These are phyloP conservation scores for Liasis olivaceus DNA, from an alignment of 2,797 vertebrate genomes.

Conservation along the genomic window DNA sequence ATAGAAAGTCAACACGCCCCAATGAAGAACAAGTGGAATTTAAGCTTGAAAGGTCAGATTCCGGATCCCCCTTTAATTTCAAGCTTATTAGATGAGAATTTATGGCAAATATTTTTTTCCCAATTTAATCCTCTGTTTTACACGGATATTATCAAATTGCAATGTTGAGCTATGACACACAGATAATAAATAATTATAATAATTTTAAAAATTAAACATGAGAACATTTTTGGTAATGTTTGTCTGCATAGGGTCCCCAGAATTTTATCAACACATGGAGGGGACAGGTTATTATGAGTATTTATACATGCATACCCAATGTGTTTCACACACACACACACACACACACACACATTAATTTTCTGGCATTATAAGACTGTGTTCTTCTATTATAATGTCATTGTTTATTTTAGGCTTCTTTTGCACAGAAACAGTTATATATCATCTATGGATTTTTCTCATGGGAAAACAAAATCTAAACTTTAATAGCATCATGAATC, in stretches of 20 bases:
- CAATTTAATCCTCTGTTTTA: not conserved
- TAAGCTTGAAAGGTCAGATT: not conserved
- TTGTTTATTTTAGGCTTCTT: not conserved
- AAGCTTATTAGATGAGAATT: not conserved
- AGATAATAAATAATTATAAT: not conserved
- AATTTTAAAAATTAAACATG: not conserved
- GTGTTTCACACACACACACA: not conserved
- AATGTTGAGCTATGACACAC: not conserved
- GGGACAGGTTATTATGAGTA: not conserved
- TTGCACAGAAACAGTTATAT: not conserved
- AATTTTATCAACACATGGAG: not conserved
- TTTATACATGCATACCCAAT: not conserved
- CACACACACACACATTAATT: not conserved
- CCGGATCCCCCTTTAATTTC: not conserved
- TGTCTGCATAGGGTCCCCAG: not conserved
- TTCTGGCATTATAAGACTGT: not conserved
- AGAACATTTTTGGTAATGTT: not conserved
- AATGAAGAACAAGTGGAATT: not conserved
- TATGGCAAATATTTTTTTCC: not conserved
- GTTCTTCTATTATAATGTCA: not conserved
- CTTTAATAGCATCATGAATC: not conserved
- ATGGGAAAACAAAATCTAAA: not conserved
- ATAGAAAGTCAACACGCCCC: not conserved
- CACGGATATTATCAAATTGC: not conserved
- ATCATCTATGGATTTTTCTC: not conserved